Evolutionary conservation across 1,140 invertebrate species (phyloP).

Genomic region (Phocides pigmalion): DNA sequence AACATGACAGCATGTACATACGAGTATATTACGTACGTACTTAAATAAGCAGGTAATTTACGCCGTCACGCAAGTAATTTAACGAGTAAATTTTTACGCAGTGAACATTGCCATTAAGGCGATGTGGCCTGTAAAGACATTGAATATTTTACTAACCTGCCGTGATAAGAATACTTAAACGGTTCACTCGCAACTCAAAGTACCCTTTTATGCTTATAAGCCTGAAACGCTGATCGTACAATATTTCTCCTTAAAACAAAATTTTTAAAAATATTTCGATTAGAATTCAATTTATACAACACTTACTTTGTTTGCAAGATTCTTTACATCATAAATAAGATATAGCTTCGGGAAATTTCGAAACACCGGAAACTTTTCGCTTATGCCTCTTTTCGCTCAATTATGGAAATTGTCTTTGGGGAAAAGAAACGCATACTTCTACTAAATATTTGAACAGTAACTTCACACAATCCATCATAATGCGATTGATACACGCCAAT

Average conservation of each 20-base stretch:
- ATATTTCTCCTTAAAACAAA: constrained; percentile 44
- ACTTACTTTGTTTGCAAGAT: not conserved
- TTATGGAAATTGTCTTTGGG: constrained; percentile 30
- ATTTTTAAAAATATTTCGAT: constrained; percentile 23
- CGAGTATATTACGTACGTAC: not conserved
- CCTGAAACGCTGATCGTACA: constrained; percentile 52
- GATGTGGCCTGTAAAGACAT: constrained; percentile 32
- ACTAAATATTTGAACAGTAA: constrained; percentile 23
- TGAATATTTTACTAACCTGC: constrained; percentile 58
- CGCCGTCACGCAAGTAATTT: constrained; percentile 13
- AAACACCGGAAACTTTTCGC: constrained; percentile 13
- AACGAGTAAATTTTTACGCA: constrained; percentile 13
- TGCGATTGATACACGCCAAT: constrained; percentile 31
- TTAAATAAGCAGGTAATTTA: constrained; percentile 1
- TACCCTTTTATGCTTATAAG: constrained; percentile 54
- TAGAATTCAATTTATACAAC: constrained; percentile 22
- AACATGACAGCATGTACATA: too few species aligned
- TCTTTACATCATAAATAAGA: constrained; percentile 22
- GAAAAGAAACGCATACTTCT: constrained; percentile 21
- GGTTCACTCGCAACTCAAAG: constrained; percentile 38
- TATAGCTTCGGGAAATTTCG: constrained; percentile 17
- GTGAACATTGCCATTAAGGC: constrained; percentile 26
- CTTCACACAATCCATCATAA: constrained; percentile 30
- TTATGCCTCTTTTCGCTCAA: constrained; percentile 21
- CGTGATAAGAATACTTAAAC: constrained; percentile 52